phyloP scores from a whole-genome alignment of 2,888 invertebrate genomes.

The Polydrusus tereticollis region DNA sequence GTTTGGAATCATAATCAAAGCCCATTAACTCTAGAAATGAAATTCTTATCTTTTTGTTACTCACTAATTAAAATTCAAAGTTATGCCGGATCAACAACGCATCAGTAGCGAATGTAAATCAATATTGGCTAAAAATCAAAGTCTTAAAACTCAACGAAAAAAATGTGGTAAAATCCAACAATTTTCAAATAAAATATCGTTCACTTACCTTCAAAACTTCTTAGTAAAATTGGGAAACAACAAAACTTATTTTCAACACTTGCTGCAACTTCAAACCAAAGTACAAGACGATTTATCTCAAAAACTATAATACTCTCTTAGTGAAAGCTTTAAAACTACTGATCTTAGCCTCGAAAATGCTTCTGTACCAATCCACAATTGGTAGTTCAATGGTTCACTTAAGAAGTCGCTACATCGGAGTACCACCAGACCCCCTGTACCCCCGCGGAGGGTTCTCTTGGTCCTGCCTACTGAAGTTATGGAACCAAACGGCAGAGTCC shows the following conservation, averaged over 20 bases:
- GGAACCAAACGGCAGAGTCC: slow-evolving; percentile 59
- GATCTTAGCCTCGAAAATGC: slow-evolving; percentile 53
- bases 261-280: background rate
- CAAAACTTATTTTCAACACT: background rate
- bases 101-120: no score
- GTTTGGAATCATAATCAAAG: no score
- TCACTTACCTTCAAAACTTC: background rate
- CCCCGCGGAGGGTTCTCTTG: slow-evolving; percentile 51
- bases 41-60: no score
- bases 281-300: slow-evolving; percentile 16
- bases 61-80: no score
- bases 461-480: slow-evolving; percentile 60
- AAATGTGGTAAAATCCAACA: background rate
- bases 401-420: slow-evolving; percentile 66
- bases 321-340: slow-evolving; percentile 48
- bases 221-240: background rate
- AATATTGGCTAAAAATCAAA: no score
- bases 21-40: no score
- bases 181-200: background rate
- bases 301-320: slow-evolving; percentile 32
- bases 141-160: background rate
- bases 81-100: no score
- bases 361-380: slow-evolving; percentile 67
- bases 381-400: slow-evolving; percentile 66
- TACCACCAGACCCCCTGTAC: slow-evolving; percentile 60